These are phyloP conservation scores for Ichneumoninae sp. DNA, from an alignment of 2,888 invertebrate species.

Conservation along the genomic window DNA sequence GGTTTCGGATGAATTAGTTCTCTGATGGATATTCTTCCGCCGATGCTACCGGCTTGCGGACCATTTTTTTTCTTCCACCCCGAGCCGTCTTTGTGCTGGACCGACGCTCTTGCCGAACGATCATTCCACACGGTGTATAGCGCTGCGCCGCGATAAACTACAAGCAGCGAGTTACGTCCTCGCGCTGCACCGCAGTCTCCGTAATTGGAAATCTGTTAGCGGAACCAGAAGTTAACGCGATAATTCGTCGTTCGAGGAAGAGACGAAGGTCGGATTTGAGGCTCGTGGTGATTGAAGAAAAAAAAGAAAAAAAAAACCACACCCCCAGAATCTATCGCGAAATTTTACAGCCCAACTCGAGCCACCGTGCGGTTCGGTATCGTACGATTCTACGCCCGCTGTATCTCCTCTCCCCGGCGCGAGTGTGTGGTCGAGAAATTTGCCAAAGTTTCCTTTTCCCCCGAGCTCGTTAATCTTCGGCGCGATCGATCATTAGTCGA, in stretches of 20 bases:
- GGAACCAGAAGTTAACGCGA: conserved; percentile 77
- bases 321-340: conserved; percentile 1
- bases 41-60: conserved; percentile 3
- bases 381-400: neutral
- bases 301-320: conserved; percentile 34
- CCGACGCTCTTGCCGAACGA: neutral
- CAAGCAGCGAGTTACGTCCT: neutral
- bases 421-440: conserved; percentile 62
- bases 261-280: conserved; percentile 49
- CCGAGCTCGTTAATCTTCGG: conserved; percentile 58
- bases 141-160: conserved; percentile 4
- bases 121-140: neutral
- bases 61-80: neutral
- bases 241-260: conserved; percentile 76
- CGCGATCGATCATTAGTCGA: conserved; percentile 64
- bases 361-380: conserved; percentile 34
- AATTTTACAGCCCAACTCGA: conserved; percentile 13
- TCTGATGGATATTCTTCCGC: conserved; percentile 13
- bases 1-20: conserved; percentile 18
- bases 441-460: conserved; percentile 50
- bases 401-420: conserved; percentile 26
- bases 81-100: neutral
- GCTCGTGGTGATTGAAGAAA: conserved; percentile 58
- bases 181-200: conserved; percentile 3
- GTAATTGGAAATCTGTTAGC: conserved; percentile 74